phyloP scores from a whole-genome alignment of 2,797 vertebrate species.

The Tiaroga cobitis region DNA sequence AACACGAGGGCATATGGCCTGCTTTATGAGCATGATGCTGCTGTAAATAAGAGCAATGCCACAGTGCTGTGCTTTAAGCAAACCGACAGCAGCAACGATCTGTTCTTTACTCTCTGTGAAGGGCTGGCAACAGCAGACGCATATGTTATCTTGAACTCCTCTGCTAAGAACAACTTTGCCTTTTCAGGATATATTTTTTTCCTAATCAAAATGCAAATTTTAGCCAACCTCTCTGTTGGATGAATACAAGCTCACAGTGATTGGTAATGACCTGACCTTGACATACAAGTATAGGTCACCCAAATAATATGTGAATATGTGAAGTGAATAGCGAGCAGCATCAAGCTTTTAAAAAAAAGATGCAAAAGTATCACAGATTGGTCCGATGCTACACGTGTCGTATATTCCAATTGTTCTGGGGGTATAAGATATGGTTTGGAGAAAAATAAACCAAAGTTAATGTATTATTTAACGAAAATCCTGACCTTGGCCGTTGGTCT shows the following conservation, averaged over 20 bases:
- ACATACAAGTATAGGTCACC: not conserved
- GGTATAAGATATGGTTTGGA: not conserved
- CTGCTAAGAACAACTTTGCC: slow-evolving; percentile 4
- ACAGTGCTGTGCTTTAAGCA: slow-evolving; percentile 25
- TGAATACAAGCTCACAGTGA: not conserved
- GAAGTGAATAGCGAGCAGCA: too few relatives aligned
- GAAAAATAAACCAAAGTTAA: too few relatives aligned
- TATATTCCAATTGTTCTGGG: not conserved
- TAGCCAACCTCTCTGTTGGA: not conserved
- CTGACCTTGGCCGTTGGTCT: too few relatives aligned
- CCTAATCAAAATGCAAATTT: not conserved
- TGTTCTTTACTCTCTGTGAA: slow-evolving; percentile 37
- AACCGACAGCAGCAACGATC: slow-evolving; percentile 31
- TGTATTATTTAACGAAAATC: too few relatives aligned
- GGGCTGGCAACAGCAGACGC: slow-evolving; percentile 19
- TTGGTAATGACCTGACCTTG: not conserved
- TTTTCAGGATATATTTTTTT: slow-evolving; percentile 30
- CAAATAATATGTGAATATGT: not conserved
- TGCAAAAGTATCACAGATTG: not conserved
- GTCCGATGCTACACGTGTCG: not conserved
- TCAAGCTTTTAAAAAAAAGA: not conserved
- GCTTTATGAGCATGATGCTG: slow-evolving; percentile 39
- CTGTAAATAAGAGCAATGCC: slow-evolving; percentile 47
- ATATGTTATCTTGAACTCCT: slow-evolving; percentile 27
- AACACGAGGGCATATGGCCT: slow-evolving; percentile 39